Conservation (phyloP, 1,140 invertebrate species). For the Conus ventricosus region DNA sequence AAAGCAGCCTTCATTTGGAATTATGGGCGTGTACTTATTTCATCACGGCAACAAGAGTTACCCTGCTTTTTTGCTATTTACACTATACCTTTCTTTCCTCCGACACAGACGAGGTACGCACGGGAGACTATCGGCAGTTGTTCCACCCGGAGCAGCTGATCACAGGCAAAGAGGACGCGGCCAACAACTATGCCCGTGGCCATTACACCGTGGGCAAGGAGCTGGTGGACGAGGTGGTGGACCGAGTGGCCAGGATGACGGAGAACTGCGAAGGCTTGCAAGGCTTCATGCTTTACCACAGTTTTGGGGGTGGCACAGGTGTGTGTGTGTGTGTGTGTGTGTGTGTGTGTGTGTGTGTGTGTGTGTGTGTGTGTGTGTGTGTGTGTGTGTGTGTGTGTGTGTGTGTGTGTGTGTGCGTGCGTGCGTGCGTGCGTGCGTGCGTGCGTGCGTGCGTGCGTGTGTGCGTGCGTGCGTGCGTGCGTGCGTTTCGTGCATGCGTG, state of each 20-base stretch:
- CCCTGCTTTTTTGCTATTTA: too few relatives aligned
- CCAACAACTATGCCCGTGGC: constrained; percentile 76
- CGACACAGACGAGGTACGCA: constrained; percentile 73
- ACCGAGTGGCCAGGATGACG: constrained; percentile 65
- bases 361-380: not conserved
- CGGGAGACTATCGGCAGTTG: constrained; percentile 72
- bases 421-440: not conserved
- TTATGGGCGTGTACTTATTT: too few relatives aligned
- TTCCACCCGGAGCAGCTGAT: constrained; percentile 90
- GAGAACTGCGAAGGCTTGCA: constrained; percentile 70
- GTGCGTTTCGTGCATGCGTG: not conserved
- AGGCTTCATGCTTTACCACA: constrained; percentile 77
- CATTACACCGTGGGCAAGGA: constrained; percentile 75
- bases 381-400: not conserved
- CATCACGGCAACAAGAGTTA: too few relatives aligned
- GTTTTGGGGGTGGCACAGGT: constrained; percentile 70
- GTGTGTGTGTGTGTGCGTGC: not conserved
- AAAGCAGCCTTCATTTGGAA: too few relatives aligned
- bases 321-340: constrained; percentile 62
- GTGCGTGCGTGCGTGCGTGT: not conserved
- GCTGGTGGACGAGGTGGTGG: constrained; percentile 72
- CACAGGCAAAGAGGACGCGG: constrained; percentile 87
- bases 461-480: not conserved
- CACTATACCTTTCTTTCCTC: not conserved
- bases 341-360: too few relatives aligned